Conservation (phyloP, 2,797 vertebrate genomes). For the Xiphorhynchus erythropygius region DNA sequence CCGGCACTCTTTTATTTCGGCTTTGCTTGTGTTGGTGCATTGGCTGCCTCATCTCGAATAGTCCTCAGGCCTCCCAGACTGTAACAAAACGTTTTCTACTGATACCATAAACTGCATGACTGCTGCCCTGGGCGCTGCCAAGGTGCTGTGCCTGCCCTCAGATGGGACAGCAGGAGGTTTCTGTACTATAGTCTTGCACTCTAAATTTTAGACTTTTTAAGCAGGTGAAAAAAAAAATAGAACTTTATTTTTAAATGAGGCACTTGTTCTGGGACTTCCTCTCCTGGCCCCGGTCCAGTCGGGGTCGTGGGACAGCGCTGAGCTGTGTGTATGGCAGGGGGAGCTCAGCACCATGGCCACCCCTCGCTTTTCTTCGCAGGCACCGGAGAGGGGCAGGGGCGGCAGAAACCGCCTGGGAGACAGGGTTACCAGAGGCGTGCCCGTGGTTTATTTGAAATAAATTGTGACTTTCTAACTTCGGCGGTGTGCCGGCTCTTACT, state of each 20-base stretch:
- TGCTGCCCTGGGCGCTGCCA: neutral
- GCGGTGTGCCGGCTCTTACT: conserved; percentile 22
- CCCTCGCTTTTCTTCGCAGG: conserved; percentile 18
- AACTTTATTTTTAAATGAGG: conserved; percentile 62
- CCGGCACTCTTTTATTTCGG: conserved; percentile 1
- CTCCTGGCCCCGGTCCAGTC: neutral
- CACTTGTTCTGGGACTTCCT: conserved; percentile 15
- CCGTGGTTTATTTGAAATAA: conserved; percentile 77
- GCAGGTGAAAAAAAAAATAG: conserved; percentile 21
- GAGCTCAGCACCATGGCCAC: neutral
- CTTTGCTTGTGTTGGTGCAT: neutral
- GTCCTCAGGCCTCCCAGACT: conserved; percentile 29
- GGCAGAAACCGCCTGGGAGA: conserved; percentile 32
- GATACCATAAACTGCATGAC: conserved; percentile 22
- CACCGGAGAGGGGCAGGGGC: conserved; percentile 42
- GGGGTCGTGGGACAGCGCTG: neutral
- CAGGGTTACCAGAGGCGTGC: conserved; percentile 25
- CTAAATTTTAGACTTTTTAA: conserved; percentile 55
- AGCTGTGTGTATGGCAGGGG: neutral
- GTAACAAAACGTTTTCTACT: conserved; percentile 12
- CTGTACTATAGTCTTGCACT: conserved; percentile 36
- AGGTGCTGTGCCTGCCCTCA: neutral
- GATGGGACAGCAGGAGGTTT: conserved; percentile 4
- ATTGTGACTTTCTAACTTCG: conserved; percentile 74
- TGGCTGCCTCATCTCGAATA: neutral